phyloP scores from a whole-genome alignment of 1,140 invertebrate species.

The Brachionus asplanchnoidis region DNA sequence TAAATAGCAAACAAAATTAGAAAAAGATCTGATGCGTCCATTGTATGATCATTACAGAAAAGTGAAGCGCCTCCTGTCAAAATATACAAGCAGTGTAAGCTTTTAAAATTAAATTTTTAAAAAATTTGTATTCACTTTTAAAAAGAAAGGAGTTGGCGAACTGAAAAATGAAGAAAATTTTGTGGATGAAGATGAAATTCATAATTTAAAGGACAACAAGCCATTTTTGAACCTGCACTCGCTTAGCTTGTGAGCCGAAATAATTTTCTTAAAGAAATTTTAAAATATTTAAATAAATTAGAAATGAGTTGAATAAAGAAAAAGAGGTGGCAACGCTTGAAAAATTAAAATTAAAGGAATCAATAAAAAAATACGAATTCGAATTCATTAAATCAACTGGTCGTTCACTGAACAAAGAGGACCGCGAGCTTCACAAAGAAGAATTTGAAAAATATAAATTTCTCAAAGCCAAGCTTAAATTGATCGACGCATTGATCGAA shows the following conservation, averaged over 20 bases:
- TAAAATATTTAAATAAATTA: background rate
- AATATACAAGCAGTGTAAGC: background rate
- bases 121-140: background rate
- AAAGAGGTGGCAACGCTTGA: slow-evolving; percentile 5
- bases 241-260: background rate
- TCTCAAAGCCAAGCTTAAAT: background rate
- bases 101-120: background rate
- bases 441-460: slow-evolving; percentile 41
- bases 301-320: slow-evolving; percentile 6
- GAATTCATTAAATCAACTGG: slow-evolving; percentile 13
- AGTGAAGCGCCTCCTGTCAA: slow-evolving; percentile 18
- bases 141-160: slow-evolving; percentile 18
- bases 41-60: slow-evolving; percentile 40
- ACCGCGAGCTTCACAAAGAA: slow-evolving; percentile 21
- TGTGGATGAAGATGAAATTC: background rate
- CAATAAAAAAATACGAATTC: slow-evolving; percentile 29
- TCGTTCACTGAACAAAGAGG: slow-evolving; percentile 7
- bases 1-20: slow-evolving; percentile 23
- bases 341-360: slow-evolving; percentile 35
- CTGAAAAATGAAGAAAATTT: slow-evolving; percentile 3
- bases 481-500: slow-evolving; percentile 7
- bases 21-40: slow-evolving; percentile 39
- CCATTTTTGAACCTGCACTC: background rate
- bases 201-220: background rate
- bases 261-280: background rate